A percentile compares a stretch with the other conserved stretches of the same genome.
Evolutionary conservation across 1,140 invertebrate genomes (phyloP).

Genomic region (Nymphalis io): DNA sequence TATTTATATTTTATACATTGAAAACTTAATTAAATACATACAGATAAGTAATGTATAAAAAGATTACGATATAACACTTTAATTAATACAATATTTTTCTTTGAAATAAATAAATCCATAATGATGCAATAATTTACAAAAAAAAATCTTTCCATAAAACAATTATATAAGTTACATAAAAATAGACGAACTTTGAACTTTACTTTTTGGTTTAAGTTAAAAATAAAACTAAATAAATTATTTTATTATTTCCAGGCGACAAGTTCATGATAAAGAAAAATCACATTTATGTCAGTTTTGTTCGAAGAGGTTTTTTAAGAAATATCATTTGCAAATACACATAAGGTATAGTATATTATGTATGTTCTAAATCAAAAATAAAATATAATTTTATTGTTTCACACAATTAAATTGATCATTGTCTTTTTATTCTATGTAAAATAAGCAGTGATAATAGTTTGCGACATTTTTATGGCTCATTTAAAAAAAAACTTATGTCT

Average conservation of each 20-base stretch:
- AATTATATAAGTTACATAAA: background rate
- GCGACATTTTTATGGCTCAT: too few species aligned
- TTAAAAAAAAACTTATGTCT: too few species aligned
- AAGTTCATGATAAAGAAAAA: constrained; percentile 69
- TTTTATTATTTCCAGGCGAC: constrained; percentile 53
- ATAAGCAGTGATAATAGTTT: too few species aligned
- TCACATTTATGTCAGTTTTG: constrained; percentile 68
- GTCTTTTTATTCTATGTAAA: too few species aligned
- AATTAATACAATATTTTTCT: background rate
- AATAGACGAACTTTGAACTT: too few species aligned
- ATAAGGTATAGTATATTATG: constrained; percentile 48
- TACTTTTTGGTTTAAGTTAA: too few species aligned
- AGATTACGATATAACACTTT: background rate
- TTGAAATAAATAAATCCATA: too few species aligned
- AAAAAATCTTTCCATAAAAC: too few species aligned
- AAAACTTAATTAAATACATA: background rate
- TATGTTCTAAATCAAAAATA: background rate
- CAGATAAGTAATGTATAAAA: background rate
- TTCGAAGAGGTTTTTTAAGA: constrained; percentile 73
- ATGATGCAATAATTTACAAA: too few species aligned
- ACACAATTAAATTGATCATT: too few species aligned
- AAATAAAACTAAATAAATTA: background rate
- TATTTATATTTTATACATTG: background rate
- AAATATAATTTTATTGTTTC: too few species aligned
- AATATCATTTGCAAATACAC: constrained; percentile 63